A percentile compares a stretch with the other conserved stretches of the same genome.
These are phyloP conservation scores for Anoplophora glabripennis DNA, from an alignment of 1,140 invertebrate genomes.

Conservation along the genomic window DNA sequence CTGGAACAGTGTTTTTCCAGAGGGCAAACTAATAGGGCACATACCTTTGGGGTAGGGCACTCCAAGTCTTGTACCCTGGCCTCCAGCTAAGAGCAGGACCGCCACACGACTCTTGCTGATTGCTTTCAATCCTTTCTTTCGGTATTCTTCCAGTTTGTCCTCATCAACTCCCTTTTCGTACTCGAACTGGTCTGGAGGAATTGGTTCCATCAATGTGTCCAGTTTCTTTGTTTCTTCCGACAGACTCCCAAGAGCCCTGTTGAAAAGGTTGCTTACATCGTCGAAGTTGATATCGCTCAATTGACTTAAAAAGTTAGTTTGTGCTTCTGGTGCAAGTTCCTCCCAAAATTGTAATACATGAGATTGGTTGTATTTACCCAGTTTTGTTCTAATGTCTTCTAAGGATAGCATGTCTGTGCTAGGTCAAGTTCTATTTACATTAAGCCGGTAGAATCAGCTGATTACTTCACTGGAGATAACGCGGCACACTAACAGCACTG, in stretches of 20 bases:
- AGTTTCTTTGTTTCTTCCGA: conserved; percentile 62
- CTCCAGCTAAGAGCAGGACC: conserved; percentile 72
- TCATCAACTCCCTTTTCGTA: conserved; percentile 57
- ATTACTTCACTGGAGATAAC: no score
- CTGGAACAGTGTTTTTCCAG: conserved; percentile 87
- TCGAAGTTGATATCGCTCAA: conserved; percentile 62
- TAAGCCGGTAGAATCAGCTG: no score
- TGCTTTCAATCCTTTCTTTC: conserved; percentile 64
- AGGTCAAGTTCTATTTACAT: no score
- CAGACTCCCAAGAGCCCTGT: conserved; percentile 58
- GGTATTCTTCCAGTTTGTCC: conserved; percentile 65
- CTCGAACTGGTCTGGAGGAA: conserved; percentile 72
- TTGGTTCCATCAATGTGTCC: conserved; percentile 78
- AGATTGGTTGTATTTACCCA: conserved; percentile 58
- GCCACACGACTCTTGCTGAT: conserved; percentile 79
- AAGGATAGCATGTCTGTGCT: conserved; percentile 5
- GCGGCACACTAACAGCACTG: no score
- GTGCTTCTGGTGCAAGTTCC: conserved; percentile 64
- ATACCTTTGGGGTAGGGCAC: conserved; percentile 93
- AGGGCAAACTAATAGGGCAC: conserved; percentile 78
- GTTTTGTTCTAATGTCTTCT: conserved; percentile 12
- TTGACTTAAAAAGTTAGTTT: conserved; percentile 58
- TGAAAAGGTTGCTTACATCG: conserved; percentile 66
- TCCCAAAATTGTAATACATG: conserved; percentile 87
- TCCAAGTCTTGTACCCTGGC: conserved; percentile 85